These are phyloP conservation scores for Gymnocephalus cernua DNA, from an alignment of 2,113 vertebrate genomes.

Conservation along the genomic window DNA sequence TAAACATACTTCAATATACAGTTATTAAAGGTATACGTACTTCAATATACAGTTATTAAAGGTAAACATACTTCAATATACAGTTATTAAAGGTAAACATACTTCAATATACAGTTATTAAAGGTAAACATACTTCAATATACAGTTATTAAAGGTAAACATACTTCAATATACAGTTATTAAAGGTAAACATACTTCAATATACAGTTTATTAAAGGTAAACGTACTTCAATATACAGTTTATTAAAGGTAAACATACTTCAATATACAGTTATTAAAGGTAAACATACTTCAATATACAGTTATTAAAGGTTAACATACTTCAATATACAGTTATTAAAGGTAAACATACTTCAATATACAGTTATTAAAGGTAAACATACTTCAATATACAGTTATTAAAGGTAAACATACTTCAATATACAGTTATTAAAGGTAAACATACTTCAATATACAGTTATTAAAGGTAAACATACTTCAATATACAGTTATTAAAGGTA, in stretches of 20 bases:
- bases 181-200: background rate
- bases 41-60: background rate
- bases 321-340: too few relatives aligned
- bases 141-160: background rate
- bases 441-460: background rate
- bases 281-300: background rate
- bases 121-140: too few relatives aligned
- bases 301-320: too few relatives aligned
- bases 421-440: background rate
- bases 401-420: background rate
- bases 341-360: too few relatives aligned
- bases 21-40: background rate
- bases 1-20: background rate
- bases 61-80: background rate
- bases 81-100: background rate
- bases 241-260: too few relatives aligned
- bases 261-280: background rate
- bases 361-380: conserved; percentile 11
- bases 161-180: background rate
- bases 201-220: too few relatives aligned
- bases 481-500: background rate
- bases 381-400: background rate
- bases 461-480: too few relatives aligned
- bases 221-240: too few relatives aligned
- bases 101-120: background rate